Evolutionary conservation across 2,113 vertebrate genomes (phyloP).

Genomic region (Xenopus laevis): DNA sequence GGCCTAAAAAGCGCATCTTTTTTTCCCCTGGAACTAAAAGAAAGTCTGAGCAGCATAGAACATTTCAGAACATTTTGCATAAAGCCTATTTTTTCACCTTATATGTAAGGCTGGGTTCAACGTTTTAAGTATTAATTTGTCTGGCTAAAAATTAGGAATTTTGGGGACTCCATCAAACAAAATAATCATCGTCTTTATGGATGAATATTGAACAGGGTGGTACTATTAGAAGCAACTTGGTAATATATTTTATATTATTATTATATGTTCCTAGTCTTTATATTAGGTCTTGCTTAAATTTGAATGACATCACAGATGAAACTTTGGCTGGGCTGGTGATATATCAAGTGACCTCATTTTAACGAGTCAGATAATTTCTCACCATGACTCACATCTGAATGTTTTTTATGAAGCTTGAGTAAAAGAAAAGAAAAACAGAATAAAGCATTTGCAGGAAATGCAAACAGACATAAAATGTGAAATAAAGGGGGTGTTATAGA

Average conservation of each 20-base stretch:
- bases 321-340: constrained; percentile 30
- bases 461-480: constrained; percentile 24
- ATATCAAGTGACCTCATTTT: constrained; percentile 40
- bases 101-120: no score
- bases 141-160: no score
- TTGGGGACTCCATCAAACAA: no score
- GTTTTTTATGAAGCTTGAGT: constrained; percentile 39
- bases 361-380: constrained; percentile 38
- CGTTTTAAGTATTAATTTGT: no score
- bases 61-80: no score
- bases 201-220: not conserved
- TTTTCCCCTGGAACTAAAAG: no score
- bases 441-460: constrained; percentile 30
- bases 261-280: not conserved
- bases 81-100: no score
- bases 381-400: constrained; percentile 40
- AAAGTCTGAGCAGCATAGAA: no score
- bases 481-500: constrained; percentile 24
- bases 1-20: no score
- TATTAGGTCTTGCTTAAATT: constrained; percentile 19
- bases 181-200: no score
- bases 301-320: constrained; percentile 28
- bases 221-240: not conserved
- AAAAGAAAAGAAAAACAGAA: constrained; percentile 25
- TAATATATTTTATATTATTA: not conserved